Conservation (phyloP, 2,888 invertebrate species). For the Heliconius ismenius region DNA sequence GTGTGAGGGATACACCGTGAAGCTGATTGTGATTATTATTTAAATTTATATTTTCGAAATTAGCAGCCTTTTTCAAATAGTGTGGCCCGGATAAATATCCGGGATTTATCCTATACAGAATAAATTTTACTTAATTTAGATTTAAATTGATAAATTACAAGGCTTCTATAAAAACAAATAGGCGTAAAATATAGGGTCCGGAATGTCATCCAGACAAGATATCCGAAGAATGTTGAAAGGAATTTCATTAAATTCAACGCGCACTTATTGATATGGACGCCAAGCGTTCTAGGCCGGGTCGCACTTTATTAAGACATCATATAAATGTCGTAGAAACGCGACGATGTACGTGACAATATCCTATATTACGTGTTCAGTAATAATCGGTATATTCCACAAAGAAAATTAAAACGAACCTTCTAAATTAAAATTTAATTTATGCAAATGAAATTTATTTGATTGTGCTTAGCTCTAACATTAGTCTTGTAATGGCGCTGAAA, state of each 20-base stretch:
- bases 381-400: conserved; percentile 30
- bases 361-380: conserved; percentile 56
- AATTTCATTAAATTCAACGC: conserved; percentile 54
- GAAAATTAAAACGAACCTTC: conserved; percentile 5
- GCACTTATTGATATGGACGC: conserved; percentile 78
- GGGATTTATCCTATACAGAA: too few species aligned
- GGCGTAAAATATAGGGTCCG: conserved; percentile 42
- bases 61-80: too few species aligned
- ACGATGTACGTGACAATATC: conserved; percentile 71
- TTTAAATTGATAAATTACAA: background rate
- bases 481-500: too few species aligned
- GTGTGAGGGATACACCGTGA: too few species aligned
- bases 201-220: conserved; percentile 46
- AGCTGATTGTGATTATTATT: too few species aligned
- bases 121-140: background rate
- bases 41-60: too few species aligned
- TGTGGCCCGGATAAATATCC: too few species aligned
- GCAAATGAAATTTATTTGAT: background rate
- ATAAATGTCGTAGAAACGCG: conserved; percentile 71
- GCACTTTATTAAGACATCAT: conserved; percentile 80
- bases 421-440: background rate
- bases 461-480: background rate
- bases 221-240: conserved; percentile 47
- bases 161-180: conserved; percentile 6
- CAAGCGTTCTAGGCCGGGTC: conserved; percentile 66